Evolutionary conservation across 2,797 vertebrate genomes (phyloP).

Genomic region (Sardinella longiceps): DNA sequence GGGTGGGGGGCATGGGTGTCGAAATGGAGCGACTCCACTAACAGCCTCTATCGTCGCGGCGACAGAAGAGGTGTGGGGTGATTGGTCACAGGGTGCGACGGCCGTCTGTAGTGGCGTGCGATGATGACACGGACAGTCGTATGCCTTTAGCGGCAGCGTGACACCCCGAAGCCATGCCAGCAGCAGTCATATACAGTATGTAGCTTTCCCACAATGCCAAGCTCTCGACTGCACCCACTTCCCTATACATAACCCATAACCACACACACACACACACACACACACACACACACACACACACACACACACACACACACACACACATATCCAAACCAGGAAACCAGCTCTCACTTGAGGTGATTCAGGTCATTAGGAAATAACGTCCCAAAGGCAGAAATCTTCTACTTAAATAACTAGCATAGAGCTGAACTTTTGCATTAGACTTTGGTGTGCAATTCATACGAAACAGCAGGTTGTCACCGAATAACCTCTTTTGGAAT

Average conservation of each 20-base stretch:
- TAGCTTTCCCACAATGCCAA: background rate
- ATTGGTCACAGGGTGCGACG: slow-evolving; percentile 4
- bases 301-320: background rate
- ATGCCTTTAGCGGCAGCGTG: background rate
- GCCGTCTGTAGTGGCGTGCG: background rate
- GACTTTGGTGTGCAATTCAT: background rate
- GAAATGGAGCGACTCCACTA: background rate
- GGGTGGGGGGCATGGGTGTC: background rate
- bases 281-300: background rate
- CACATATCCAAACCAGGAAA: background rate
- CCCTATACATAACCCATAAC: too few relatives aligned
- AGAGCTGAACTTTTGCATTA: background rate
- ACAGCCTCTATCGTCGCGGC: slow-evolving; percentile 29
- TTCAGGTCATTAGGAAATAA: background rate
- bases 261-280: background rate
- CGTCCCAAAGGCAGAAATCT: background rate
- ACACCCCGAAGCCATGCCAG: background rate
- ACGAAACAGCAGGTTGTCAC: background rate
- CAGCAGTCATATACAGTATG: background rate
- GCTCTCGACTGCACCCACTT: background rate
- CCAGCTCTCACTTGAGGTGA: background rate
- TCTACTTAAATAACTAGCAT: background rate
- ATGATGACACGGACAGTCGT: slow-evolving; percentile 9
- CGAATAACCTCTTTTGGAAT: background rate
- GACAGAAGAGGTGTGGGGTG: slow-evolving; percentile 29